These are phyloP conservation scores for Phrynocephalus versicolor DNA, from an alignment of 2,113 vertebrate species.

Conservation along the genomic window DNA sequence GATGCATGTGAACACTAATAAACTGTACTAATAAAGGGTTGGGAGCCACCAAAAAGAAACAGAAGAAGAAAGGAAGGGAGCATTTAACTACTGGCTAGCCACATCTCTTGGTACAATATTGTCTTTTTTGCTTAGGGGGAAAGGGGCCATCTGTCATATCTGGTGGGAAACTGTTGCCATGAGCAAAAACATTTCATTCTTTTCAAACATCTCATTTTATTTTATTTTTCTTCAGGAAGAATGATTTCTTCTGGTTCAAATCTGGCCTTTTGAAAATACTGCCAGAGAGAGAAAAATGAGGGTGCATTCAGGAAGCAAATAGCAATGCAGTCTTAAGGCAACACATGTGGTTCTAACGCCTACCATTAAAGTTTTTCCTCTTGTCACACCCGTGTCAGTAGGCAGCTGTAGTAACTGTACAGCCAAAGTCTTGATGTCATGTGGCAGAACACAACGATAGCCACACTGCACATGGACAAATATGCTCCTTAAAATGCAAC, in stretches of 20 bases:
- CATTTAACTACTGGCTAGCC: background rate
- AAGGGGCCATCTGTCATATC: background rate
- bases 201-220: background rate
- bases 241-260: background rate
- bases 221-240: background rate
- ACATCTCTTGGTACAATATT: background rate
- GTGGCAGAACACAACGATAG: no score
- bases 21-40: background rate
- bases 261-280: background rate
- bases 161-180: background rate
- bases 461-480: no score
- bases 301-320: no score
- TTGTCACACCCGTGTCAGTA: background rate
- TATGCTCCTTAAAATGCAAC: no score
- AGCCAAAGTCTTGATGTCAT: no score
- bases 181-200: background rate
- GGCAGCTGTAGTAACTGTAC: no score
- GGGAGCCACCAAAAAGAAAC: background rate
- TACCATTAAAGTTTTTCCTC: background rate
- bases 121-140: background rate
- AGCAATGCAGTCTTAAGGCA: no score
- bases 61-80: background rate
- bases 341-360: background rate
- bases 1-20: conserved; percentile 17
- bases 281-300: background rate